Percentiles rank a stretch among this genome's conserved stretches.
phyloP scores from a whole-genome alignment of 2,113 vertebrate species.

The Nibea albiflora region DNA sequence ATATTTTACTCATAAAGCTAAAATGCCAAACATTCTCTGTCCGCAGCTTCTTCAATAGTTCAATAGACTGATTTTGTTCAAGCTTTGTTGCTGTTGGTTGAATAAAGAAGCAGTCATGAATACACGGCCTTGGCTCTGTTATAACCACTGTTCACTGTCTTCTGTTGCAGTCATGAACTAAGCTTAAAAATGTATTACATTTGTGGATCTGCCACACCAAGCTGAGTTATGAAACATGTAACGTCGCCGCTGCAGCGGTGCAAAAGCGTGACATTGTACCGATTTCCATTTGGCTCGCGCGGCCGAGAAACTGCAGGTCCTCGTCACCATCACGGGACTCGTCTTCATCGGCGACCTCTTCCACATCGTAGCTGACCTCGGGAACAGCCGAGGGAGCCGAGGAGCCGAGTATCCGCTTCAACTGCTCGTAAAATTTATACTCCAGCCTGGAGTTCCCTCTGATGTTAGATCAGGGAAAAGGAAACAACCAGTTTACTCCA shows the following conservation, averaged over 20 bases:
- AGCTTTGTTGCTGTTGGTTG: not conserved
- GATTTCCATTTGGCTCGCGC: slow-evolving; percentile 56
- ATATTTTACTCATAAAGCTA: no score
- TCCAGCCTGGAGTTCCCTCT: slow-evolving; percentile 72
- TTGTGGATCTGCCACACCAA: no score
- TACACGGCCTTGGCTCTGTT: not conserved
- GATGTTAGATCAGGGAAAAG: not conserved
- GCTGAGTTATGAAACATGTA: no score
- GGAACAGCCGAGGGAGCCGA: slow-evolving; percentile 36
- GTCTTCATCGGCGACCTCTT: slow-evolving; percentile 67
- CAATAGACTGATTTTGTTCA: not conserved
- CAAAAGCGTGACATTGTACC: slow-evolving; percentile 42
- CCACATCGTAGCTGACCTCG: slow-evolving; percentile 64
- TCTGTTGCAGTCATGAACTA: no score
- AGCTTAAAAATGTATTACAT: no score
- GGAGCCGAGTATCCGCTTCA: slow-evolving; percentile 71
- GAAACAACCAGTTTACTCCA: not conserved
- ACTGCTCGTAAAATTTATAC: slow-evolving; percentile 73
- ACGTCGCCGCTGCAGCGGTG: no score
- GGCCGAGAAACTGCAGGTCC: slow-evolving; percentile 72
- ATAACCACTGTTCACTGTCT: no score
- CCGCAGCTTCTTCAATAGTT: no score
- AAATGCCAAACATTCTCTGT: no score
- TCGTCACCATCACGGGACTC: slow-evolving; percentile 64
- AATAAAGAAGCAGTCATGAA: not conserved